Conservation (phyloP, 2,888 invertebrate genomes). For the Prosopocoilus inquinatus region DNA sequence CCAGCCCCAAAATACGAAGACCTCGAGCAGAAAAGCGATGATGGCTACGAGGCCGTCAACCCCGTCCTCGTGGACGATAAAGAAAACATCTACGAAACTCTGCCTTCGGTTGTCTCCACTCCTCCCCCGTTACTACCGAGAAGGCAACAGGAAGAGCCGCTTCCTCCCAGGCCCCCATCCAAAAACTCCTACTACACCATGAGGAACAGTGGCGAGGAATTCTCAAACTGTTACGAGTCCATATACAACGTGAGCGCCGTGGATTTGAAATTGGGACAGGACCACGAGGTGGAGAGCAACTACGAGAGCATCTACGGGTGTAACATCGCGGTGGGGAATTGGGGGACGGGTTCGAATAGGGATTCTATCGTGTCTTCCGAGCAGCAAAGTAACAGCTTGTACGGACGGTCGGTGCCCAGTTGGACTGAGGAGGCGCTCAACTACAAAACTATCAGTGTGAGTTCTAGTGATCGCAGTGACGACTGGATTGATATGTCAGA, state of each 20-base stretch:
- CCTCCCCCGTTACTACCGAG: slow-evolving; percentile 28
- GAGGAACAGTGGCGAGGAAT: slow-evolving; percentile 53
- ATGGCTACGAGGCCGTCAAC: slow-evolving; percentile 57
- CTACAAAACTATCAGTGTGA: slow-evolving; percentile 57
- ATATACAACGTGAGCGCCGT: slow-evolving; percentile 39
- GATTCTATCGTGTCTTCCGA: slow-evolving; percentile 55
- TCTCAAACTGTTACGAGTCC: slow-evolving; percentile 62
- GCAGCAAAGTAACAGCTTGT: slow-evolving; percentile 62
- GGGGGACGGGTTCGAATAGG: slow-evolving; percentile 37
- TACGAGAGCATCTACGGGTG: slow-evolving; percentile 34
- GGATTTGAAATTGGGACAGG: slow-evolving; percentile 5
- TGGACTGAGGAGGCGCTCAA: slow-evolving; percentile 47
- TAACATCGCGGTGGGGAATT: slow-evolving; percentile 26
- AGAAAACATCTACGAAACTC: slow-evolving; percentile 57
- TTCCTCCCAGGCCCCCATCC: slow-evolving; percentile 53
- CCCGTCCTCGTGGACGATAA: slow-evolving; percentile 44
- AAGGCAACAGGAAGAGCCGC: slow-evolving; percentile 53
- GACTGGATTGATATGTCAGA: slow-evolving; percentile 68
- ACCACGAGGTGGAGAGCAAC: slow-evolving; percentile 22
- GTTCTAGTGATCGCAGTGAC: slow-evolving; percentile 62
- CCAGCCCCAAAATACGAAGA: slow-evolving; percentile 24
- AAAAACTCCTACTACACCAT: slow-evolving; percentile 64
- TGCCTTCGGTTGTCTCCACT: slow-evolving; percentile 40
- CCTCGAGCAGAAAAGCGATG: slow-evolving; percentile 45
- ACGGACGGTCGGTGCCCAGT: slow-evolving; percentile 56